Evolutionary conservation across 2,113 vertebrate species (phyloP).

Genomic region (Meriones unguiculatus): DNA sequence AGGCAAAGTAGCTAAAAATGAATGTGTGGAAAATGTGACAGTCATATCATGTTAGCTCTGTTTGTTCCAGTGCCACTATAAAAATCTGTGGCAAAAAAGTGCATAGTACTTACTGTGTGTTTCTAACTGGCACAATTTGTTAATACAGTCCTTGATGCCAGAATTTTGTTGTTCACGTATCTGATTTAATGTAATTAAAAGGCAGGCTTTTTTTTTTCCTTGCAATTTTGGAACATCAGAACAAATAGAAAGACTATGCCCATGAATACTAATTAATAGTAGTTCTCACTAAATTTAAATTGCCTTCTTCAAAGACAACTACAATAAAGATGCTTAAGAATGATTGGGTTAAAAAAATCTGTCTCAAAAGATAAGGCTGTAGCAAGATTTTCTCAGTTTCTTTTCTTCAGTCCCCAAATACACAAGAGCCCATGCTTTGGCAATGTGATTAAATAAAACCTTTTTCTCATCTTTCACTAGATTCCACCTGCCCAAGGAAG

Average conservation of each 20-base stretch:
- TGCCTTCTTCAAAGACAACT: conserved; percentile 65
- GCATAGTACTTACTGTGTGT: conserved; percentile 61
- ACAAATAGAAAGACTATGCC: conserved; percentile 73
- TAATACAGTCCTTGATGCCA: conserved; percentile 69
- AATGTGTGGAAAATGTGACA: conserved; percentile 77
- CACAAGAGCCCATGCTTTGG: not conserved
- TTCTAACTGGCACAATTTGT: conserved; percentile 78
- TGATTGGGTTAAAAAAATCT: conserved; percentile 35
- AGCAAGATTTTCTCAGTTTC: conserved; percentile 45
- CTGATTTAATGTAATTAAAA: conserved; percentile 79
- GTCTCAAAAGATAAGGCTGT: conserved; percentile 8
- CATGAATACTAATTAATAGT: conserved; percentile 78
- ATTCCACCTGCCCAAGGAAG: not conserved
- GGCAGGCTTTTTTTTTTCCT: conserved; percentile 66
- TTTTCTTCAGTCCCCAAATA: not conserved
- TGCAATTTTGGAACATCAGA: conserved; percentile 74
- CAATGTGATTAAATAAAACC: conserved; percentile 6
- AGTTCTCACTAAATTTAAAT: conserved; percentile 71
- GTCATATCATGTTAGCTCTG: conserved; percentile 61
- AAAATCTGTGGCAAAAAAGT: conserved; percentile 66
- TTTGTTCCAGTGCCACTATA: conserved; percentile 71
- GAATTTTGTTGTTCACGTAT: conserved; percentile 75
- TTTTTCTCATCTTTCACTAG: not conserved
- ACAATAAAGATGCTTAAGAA: conserved; percentile 61
- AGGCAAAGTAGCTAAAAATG: conserved; percentile 80